Conservation (phyloP, 1,140 invertebrate species). For the Gonioctena quinquepunctata region DNA sequence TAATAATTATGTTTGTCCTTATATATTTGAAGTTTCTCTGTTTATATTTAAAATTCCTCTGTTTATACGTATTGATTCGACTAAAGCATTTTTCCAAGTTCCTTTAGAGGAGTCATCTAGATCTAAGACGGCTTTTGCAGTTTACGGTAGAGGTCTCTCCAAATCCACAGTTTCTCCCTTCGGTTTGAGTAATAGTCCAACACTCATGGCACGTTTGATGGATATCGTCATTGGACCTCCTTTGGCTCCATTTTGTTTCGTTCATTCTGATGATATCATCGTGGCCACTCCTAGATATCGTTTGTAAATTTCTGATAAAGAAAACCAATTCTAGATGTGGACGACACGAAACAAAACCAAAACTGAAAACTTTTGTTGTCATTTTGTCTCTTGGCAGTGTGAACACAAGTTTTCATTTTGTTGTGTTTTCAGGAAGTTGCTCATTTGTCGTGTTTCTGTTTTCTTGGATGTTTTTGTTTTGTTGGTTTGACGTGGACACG, state of each 20-base stretch:
- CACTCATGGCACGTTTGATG: conserved; percentile 49
- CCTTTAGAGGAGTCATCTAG: not conserved
- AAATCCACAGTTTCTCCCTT: conserved; percentile 47
- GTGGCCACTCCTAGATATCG: conserved; percentile 26
- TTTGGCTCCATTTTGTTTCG: conserved; percentile 28
- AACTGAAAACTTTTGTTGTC: too few species aligned
- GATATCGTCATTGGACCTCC: conserved; percentile 35
- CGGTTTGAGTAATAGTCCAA: conserved; percentile 42
- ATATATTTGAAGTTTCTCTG: too few species aligned
- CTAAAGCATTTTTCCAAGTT: not conserved
- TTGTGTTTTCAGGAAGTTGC: too few species aligned
- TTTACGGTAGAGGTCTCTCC: conserved; percentile 31
- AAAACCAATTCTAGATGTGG: too few species aligned
- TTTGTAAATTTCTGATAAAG: too few species aligned
- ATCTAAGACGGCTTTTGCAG: conserved; percentile 32
- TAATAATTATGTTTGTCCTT: too few species aligned
- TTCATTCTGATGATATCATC: conserved; percentile 50
- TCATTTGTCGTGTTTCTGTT: too few species aligned
- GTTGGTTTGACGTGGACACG: too few species aligned
- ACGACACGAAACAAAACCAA: too few species aligned
- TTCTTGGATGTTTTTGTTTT: too few species aligned
- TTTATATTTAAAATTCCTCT: conserved; percentile 27
- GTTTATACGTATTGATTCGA: conserved; percentile 38
- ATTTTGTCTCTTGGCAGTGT: too few species aligned
- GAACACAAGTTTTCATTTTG: too few species aligned